Base-by-base conservation (phyloP, 2,113 vertebrate species). In the Casuarius casuarius region DNA sequence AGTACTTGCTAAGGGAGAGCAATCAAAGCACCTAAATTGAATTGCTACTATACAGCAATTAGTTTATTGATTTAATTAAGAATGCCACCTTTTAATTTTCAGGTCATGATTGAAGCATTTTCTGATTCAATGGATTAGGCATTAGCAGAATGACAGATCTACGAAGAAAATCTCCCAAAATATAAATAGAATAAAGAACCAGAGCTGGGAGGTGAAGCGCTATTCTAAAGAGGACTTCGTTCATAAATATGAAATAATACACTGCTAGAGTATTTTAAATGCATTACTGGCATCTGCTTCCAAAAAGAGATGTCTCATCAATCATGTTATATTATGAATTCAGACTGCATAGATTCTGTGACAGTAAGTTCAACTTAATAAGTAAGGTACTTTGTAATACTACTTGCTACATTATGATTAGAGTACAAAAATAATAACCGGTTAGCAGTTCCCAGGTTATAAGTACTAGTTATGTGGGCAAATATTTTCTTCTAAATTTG, bases 31-130 rank as follows among this genome's bases (percentile, higher is more conserved):
- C 98, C 98, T 98, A 98, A 99, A 99, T 99, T 99, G 98, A 99
- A 99, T 99, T 99, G 98, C 98, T 99, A 98, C 99, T 99, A 97
- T 97, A 98, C 97, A 98, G 98, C 99, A 99, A 99, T 99, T 99
- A 99, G 99, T 99, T 99, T 99, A 99, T 99, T 99, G 99, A 99
- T 99, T 99, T 99, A 99, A 99, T 99, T 99, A 99, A 99, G 98
- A 98, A 98, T 98, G 96, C 97, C 96, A 98, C 98, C 98, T 99
- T 99, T 99, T 99, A 99, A 99, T 99, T 99, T 99, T 98, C 98
- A 98, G 98, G 98, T 98, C 98, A 98, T 98, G 98, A 98, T 98
- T 94, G 98, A 98, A 98, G 98, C 97, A 97, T 98, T 98, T 98
- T 98, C 98, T 97, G 98, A 98, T 95, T 97, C 96, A 98, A 97